Evolutionary conservation across 2,113 vertebrate species (phyloP).

Genomic region (Cyprinodon tularosa): DNA sequence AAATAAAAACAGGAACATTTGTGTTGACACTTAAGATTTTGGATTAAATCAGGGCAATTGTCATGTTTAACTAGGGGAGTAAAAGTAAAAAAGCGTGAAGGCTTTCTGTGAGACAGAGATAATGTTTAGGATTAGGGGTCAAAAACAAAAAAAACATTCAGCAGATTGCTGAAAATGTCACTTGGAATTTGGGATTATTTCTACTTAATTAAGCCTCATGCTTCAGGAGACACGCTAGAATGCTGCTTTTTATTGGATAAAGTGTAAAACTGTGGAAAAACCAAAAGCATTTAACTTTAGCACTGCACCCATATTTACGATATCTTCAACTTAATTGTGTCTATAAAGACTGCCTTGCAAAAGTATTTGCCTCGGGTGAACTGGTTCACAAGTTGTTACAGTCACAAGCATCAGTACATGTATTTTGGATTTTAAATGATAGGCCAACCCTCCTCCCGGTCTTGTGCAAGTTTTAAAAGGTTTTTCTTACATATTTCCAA

Average conservation of each 20-base stretch:
- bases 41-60: neutral
- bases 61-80: neutral
- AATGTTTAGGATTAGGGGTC: slow-evolving; percentile 16
- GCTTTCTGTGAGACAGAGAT: neutral
- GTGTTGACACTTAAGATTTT: neutral
- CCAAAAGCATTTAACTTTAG: neutral
- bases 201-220: neutral
- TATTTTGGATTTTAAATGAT: neutral
- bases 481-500: neutral
- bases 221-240: neutral
- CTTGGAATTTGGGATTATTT: slow-evolving; percentile 15
- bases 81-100: neutral
- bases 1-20: neutral
- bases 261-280: neutral
- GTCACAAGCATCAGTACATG: neutral
- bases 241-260: neutral
- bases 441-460: neutral
- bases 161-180: slow-evolving; percentile 21
- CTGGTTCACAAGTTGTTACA: neutral
- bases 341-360: neutral
- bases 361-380: neutral
- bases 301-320: neutral
- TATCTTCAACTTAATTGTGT: neutral
- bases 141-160: slow-evolving; percentile 2
- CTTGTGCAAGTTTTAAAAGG: neutral